A percentile compares a stretch with the other conserved stretches of the same genome.
Conservation (phyloP, 2,113 vertebrate species). For the Coturnix japonica region DNA sequence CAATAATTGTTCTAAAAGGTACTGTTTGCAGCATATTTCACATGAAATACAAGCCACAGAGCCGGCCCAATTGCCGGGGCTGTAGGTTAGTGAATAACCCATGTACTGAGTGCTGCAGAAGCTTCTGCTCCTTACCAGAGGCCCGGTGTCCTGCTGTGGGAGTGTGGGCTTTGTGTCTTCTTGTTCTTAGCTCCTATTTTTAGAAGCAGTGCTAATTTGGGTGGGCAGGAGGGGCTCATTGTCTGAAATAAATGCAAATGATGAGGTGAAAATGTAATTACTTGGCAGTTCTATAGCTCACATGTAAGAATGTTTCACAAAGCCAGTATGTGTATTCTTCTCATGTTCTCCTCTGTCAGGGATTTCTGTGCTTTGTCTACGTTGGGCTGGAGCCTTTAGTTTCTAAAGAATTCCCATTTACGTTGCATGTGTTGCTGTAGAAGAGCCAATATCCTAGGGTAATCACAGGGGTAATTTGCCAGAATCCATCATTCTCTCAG, state of each 20-base stretch:
- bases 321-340: neutral
- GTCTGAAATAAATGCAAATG: neutral
- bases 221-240: neutral
- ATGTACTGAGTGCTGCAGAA: neutral
- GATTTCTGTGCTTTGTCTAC: neutral
- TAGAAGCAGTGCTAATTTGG: neutral
- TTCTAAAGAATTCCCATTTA: neutral
- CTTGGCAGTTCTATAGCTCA: neutral
- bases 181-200: neutral
- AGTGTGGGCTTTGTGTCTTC: neutral
- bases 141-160: fast-evolving
- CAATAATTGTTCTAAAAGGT: slow-evolving; percentile 61
- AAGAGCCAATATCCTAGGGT: neutral
- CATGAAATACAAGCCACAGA: neutral
- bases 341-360: neutral
- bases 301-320: neutral
- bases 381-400: neutral
- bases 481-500: neutral
- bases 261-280: neutral
- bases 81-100: neutral
- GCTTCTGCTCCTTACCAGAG: neutral
- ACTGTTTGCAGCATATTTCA: neutral
- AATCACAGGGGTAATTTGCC: neutral
- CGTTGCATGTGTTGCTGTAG: neutral
- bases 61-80: neutral